phyloP scores from a whole-genome alignment of 2,113 vertebrate species.

The Urocolius indicus region DNA sequence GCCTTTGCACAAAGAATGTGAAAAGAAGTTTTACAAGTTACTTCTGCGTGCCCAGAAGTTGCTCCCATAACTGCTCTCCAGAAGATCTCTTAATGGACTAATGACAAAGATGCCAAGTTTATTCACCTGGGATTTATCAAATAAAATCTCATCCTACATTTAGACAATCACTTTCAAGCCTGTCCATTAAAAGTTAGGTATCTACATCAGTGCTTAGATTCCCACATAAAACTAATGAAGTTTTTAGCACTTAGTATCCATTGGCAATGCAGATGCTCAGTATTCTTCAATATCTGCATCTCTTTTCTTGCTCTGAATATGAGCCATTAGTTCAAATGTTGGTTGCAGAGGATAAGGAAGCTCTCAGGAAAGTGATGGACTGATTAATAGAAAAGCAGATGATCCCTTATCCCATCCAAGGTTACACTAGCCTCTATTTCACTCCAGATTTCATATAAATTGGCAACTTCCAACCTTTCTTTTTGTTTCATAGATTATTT shows the following conservation, averaged over 20 bases:
- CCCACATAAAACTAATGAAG: background rate
- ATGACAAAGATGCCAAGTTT: background rate
- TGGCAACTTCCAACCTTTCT: background rate
- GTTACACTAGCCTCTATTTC: background rate
- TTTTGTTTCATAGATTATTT: background rate
- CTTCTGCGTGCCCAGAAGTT: background rate
- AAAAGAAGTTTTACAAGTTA: conserved; percentile 19
- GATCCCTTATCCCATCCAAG: background rate
- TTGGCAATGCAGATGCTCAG: background rate
- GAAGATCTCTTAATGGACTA: background rate
- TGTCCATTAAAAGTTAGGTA: background rate
- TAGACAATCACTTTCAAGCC: background rate
- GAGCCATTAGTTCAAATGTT: background rate
- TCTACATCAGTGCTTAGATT: background rate
- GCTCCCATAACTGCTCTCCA: background rate
- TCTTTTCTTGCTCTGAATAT: background rate
- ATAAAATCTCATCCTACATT: background rate
- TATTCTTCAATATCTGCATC: background rate
- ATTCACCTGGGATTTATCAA: conserved; percentile 19
- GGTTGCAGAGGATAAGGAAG: background rate
- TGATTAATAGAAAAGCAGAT: background rate
- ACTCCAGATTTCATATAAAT: background rate
- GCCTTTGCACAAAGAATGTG: background rate
- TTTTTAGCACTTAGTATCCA: background rate
- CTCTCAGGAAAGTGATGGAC: background rate